These are phyloP conservation scores for Myotis myotis DNA, from an alignment of 2,797 vertebrate species.

Conservation along the genomic window DNA sequence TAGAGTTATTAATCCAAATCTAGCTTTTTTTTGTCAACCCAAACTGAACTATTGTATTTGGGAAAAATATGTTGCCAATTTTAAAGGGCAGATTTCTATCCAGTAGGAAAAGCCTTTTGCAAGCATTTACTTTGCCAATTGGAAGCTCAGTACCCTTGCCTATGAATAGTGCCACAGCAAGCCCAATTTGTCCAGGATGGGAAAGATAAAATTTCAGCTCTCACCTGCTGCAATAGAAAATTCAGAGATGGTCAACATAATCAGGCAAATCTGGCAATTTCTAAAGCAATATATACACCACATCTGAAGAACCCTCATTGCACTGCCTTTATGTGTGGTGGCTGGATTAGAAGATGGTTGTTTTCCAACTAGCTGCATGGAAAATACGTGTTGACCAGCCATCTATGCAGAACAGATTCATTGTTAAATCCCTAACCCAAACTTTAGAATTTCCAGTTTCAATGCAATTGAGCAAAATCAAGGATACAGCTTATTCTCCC, in stretches of 20 bases:
- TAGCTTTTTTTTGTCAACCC: neutral
- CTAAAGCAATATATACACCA: neutral
- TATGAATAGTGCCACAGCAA: neutral
- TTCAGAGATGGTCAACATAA: neutral
- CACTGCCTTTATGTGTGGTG: neutral
- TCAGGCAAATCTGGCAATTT: neutral
- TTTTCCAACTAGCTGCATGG: neutral
- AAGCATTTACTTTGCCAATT: neutral
- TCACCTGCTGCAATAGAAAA: neutral
- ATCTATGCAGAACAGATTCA: neutral
- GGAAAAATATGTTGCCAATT: neutral
- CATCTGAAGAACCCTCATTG: neutral
- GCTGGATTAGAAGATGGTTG: neutral
- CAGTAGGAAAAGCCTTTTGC: neutral
- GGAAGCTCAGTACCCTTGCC: neutral
- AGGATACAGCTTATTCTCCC: neutral
- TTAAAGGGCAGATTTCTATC: neutral
- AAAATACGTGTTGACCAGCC: neutral
- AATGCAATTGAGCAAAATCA: neutral
- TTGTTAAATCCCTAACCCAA: neutral
- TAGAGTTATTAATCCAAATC: slow-evolving; percentile 2
- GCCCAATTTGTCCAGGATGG: neutral
- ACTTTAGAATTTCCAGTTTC: neutral
- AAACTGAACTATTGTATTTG: neutral
- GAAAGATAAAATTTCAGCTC: neutral